Evolutionary conservation across 2,888 invertebrate genomes (phyloP).

Genomic region (Dasypogon diadema): DNA sequence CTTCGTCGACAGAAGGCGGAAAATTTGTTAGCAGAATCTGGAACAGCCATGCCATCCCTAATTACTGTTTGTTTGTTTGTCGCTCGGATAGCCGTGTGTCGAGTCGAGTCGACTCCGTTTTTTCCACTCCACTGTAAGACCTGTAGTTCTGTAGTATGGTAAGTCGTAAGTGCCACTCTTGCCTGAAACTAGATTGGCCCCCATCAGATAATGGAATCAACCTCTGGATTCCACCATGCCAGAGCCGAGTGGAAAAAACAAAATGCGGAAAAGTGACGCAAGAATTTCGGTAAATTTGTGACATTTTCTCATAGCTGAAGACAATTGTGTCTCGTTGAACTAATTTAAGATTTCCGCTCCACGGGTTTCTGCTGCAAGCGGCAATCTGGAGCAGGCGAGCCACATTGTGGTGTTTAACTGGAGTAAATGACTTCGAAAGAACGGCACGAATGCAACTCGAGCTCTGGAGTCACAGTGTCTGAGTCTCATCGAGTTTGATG

Average conservation of each 20-base stretch:
- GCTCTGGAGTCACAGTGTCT: neutral
- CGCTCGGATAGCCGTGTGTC: neutral
- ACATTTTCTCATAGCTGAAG: conserved; percentile 49
- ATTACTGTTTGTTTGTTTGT: conserved; percentile 43
- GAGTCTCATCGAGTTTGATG: neutral
- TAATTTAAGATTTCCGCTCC: conserved; percentile 49
- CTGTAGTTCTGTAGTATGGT: too few relatives aligned
- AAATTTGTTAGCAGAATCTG: conserved; percentile 32
- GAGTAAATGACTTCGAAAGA: neutral
- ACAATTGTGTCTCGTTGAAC: conserved; percentile 51
- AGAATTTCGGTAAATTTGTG: conserved; percentile 48
- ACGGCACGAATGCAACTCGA: neutral
- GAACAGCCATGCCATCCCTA: conserved; percentile 31
- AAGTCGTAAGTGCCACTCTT: conserved; percentile 27
- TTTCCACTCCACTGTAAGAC: conserved; percentile 16
- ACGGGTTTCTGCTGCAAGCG: neutral
- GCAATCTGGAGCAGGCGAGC: neutral
- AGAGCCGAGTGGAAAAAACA: neutral
- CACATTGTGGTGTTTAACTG: neutral
- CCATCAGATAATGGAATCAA: conserved; percentile 31
- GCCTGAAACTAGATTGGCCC: conserved; percentile 11
- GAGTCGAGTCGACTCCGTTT: neutral
- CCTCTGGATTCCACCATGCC: conserved; percentile 5
- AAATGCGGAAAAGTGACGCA: conserved; percentile 46
- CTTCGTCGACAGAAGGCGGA: conserved; percentile 21